Base-by-base conservation (phyloP, 2,888 invertebrate genomes). In the Watsonalla binaria region DNA sequence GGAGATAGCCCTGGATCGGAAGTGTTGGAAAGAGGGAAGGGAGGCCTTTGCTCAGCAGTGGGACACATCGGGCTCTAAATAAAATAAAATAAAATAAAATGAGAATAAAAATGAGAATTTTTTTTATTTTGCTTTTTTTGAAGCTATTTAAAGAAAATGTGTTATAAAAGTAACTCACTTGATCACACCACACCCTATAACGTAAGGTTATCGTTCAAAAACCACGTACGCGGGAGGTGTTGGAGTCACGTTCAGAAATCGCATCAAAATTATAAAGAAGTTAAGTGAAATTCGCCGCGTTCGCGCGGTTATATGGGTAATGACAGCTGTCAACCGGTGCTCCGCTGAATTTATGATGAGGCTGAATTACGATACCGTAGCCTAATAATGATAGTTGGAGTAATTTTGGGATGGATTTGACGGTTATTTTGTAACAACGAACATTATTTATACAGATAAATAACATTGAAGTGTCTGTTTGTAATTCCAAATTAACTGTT, bases 201-300 rank as follows among this genome's bases (percentile, higher is more conserved):
- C 8, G 42, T 52, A 51, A 13, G 52, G 47, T 58, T 61, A 63
- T 69, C 60, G 60, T 63, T 60, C 61, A 59, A 62, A 61, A 67
- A 68, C 62, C 70, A 70, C 68, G 74, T 70, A 66, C 68, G 45
- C 59, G 53, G 58, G 64, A 80, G 82, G 89, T 88, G 89, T 84
- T 75, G 77, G 63, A 79, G 76, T 85, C 89, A 89, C 89, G 89
- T 87, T 75, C 82, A 55, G 66, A 72, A 80, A 82, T 86, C 82
- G 77, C 82, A 80, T 84, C 83, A 78, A 89, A 90, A 89, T 89
- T 89, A 89, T 86, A 83, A 86, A 79, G 82, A 76, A 80, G 76
- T 76, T 85, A 84, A 85, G 84, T 85, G 83, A 85, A 84, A 84
- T 80, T 77, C 71, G 54, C 58, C 69, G 68, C 69, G 72, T 69